A percentile compares a stretch with the other conserved stretches of the same genome.
Conservation (phyloP, 2,888 invertebrate species). For the Agriopis leucophaearia region DNA sequence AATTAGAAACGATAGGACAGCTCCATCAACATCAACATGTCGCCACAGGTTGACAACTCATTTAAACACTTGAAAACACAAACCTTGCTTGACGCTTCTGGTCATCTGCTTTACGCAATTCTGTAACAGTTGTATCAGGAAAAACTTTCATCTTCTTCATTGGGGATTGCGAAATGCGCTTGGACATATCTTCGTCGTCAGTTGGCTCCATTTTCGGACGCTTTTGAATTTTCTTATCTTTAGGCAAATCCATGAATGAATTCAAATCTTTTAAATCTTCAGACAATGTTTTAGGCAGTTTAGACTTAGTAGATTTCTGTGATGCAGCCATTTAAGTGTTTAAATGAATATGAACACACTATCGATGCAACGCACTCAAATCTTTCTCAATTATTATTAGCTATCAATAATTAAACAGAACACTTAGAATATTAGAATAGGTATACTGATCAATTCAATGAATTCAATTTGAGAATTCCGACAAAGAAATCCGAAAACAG, state of each 20-base stretch:
- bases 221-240: not conserved
- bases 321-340: not conserved
- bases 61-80: not conserved
- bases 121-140: not conserved
- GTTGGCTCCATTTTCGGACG: not conserved
- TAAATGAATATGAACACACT: too few relatives aligned
- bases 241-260: not conserved
- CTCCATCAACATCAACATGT: too few relatives aligned
- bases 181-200: not conserved
- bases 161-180: not conserved
- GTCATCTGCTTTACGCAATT: not conserved
- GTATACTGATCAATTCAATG: too few relatives aligned
- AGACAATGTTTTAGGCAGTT: too few relatives aligned
- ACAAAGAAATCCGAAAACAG: too few relatives aligned
- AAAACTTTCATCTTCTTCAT: not conserved
- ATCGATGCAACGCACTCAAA: too few relatives aligned
- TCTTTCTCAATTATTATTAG: too few relatives aligned
- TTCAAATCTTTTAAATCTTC: not conserved
- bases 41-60: too few relatives aligned
- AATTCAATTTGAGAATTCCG: too few relatives aligned
- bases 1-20: too few relatives aligned
- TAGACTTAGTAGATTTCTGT: not conserved
- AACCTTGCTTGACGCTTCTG: not conserved
- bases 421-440: too few relatives aligned
- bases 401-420: too few relatives aligned